Conservation (phyloP, 1,140 invertebrate species). For the Drosophila suzukii region DNA sequence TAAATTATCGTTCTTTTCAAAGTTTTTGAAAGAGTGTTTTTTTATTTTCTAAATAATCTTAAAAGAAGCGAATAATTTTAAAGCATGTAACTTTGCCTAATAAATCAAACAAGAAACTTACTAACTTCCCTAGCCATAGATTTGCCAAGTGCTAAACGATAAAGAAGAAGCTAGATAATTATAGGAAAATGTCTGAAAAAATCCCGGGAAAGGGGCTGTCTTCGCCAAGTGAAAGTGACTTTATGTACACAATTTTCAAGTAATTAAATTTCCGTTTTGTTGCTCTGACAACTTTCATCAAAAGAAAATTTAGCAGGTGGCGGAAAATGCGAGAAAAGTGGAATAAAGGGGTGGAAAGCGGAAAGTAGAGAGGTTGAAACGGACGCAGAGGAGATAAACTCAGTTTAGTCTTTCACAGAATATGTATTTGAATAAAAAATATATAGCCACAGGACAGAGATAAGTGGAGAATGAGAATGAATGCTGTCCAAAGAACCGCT, state of each 20-base stretch:
- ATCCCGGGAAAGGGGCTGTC: neutral
- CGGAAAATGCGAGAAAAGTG: neutral
- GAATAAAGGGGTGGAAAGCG: neutral
- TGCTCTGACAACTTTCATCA: conserved; percentile 53
- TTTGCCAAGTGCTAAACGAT: conserved; percentile 5
- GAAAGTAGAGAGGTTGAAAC: too few relatives aligned
- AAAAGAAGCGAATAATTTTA: neutral
- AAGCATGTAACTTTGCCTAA: neutral
- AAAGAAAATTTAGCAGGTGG: conserved; percentile 16
- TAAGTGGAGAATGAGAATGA: neutral
- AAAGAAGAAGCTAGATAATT: conserved; percentile 11
- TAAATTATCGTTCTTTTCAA: too few relatives aligned
- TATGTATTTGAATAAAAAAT: conserved; percentile 5
- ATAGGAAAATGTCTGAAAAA: conserved; percentile 4
- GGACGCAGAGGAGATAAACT: neutral
- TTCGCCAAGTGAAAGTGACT: conserved; percentile 43
- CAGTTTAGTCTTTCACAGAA: conserved; percentile 20
- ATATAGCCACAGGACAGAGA: neutral
- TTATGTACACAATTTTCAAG: conserved; percentile 49
- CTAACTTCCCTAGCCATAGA: neutral
- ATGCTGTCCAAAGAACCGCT: neutral
- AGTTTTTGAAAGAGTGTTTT: too few relatives aligned
- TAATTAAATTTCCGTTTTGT: conserved; percentile 54
- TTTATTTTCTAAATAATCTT: too few relatives aligned
- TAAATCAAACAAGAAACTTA: neutral